Conservation (phyloP, 2,888 invertebrate species). For the Oxytorus armatus region DNA sequence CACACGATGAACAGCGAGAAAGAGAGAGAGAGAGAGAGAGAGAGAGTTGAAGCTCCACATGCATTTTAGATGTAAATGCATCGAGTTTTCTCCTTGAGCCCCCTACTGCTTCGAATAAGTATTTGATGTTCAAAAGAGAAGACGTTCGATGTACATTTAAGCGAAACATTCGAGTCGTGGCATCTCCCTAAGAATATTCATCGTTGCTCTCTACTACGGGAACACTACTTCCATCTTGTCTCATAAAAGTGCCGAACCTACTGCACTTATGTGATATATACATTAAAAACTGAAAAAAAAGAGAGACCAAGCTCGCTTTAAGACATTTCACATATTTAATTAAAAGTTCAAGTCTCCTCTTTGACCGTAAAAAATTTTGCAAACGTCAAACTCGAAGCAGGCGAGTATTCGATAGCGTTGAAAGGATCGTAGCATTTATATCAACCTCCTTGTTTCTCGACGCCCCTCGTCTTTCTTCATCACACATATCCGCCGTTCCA, state of each 20-base stretch:
- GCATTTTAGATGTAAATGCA: not conserved
- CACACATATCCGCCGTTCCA: not conserved
- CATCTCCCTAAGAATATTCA: not conserved
- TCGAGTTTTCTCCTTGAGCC: not conserved
- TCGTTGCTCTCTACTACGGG: not conserved
- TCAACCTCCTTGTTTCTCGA: not conserved
- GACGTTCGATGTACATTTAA: not conserved
- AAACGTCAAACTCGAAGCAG: not conserved
- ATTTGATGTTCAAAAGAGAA: not conserved
- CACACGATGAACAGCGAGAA: not conserved
- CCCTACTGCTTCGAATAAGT: not conserved
- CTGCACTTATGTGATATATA: not conserved
- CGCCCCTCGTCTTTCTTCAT: not conserved
- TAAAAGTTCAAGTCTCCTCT: not conserved
- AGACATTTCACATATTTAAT: not conserved
- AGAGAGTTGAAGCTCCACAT: not conserved
- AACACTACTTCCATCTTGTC: not conserved
- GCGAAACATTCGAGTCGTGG: not conserved
- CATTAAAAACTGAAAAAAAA: not conserved
- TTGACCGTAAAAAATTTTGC: not conserved
- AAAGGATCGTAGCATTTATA: not conserved
- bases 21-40: not conserved
- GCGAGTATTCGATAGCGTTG: not conserved
- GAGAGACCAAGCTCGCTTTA: too few relatives aligned
- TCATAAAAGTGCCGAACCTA: not conserved